These are phyloP conservation scores for Calephelis virginiensis DNA, from an alignment of 1,140 invertebrate species.

Conservation along the genomic window DNA sequence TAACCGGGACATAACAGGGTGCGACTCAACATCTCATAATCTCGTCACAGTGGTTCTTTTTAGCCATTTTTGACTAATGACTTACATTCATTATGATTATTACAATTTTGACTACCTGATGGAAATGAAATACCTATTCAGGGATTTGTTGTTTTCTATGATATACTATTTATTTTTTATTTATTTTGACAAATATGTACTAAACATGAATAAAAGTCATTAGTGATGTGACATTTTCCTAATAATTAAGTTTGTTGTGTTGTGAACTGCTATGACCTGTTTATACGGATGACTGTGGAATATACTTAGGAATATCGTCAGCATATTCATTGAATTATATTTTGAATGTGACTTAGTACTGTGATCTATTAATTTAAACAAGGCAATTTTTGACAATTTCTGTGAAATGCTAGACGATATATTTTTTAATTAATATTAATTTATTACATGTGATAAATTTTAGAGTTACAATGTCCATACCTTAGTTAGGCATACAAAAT, in stretches of 20 bases:
- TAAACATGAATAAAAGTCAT: conserved; percentile 42
- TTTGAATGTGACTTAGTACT: conserved; percentile 76
- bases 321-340: conserved; percentile 69
- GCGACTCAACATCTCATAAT: conserved; percentile 47
- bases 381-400: conserved; percentile 75
- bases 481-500: conserved; percentile 56
- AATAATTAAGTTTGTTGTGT: conserved; percentile 44
- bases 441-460: conserved; percentile 68
- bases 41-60: conserved; percentile 47
- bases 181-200: conserved; percentile 16
- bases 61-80: conserved; percentile 38
- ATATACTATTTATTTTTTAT: conserved; percentile 39
- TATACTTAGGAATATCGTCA: conserved; percentile 67
- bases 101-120: conserved; percentile 45
- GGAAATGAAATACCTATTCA: conserved; percentile 29
- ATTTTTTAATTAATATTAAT: conserved; percentile 56
- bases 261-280: conserved; percentile 54
- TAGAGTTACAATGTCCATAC: conserved; percentile 59
- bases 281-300: conserved; percentile 74
- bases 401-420: conserved; percentile 63
- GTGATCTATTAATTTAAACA: conserved; percentile 76
- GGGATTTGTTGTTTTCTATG: conserved; percentile 41
- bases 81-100: conserved; percentile 43
- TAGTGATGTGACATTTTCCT: conserved; percentile 56
- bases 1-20: conserved; percentile 70